Conservation (phyloP, 1,140 invertebrate species). For the Bursaphelenchus mucronatus region DNA sequence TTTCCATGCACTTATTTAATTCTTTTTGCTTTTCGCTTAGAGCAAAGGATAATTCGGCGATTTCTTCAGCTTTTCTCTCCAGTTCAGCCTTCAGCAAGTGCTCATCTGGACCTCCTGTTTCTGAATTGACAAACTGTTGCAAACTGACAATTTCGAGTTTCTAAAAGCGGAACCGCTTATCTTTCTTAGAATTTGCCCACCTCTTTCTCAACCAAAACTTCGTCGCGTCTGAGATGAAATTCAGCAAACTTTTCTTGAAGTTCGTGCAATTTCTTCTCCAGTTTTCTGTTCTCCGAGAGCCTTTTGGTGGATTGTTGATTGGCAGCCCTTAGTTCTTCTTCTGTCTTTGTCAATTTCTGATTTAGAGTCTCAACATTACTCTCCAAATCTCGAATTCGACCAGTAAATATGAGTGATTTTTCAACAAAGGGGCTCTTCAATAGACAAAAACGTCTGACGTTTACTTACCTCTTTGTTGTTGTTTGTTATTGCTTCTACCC, state of each 20-base stretch:
- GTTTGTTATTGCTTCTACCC: background rate
- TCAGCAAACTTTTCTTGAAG: slow-evolving; percentile 9
- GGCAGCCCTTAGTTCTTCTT: slow-evolving; percentile 25
- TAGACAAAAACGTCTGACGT: slow-evolving; percentile 3
- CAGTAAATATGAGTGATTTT: slow-evolving; percentile 29
- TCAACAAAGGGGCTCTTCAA: slow-evolving; percentile 20
- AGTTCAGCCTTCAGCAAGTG: slow-evolving; percentile 17
- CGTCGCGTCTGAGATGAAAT: slow-evolving; percentile 26
- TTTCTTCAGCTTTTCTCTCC: slow-evolving; percentile 25
- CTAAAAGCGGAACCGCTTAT: background rate
- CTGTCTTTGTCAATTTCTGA: slow-evolving; percentile 26
- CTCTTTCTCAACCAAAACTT: background rate
- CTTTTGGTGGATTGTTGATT: slow-evolving; percentile 21
- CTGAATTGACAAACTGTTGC: background rate
- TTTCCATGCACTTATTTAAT: slow-evolving; percentile 30
- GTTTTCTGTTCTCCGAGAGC: slow-evolving; percentile 24
- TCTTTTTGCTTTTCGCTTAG: slow-evolving; percentile 45
- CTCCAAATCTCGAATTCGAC: slow-evolving; percentile 36
- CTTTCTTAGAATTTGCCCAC: slow-evolving; percentile 17
- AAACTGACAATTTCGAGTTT: too few species aligned
- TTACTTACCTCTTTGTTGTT: background rate
- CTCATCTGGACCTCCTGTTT: slow-evolving; percentile 19
- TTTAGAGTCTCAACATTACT: slow-evolving; percentile 25
- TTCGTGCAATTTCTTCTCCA: slow-evolving; percentile 29
- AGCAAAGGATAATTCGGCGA: slow-evolving; percentile 21